These are phyloP conservation scores for Apostichopus japonicus DNA, from an alignment of 35 echinoderm and acorn worm species.

Conservation along the genomic window DNA sequence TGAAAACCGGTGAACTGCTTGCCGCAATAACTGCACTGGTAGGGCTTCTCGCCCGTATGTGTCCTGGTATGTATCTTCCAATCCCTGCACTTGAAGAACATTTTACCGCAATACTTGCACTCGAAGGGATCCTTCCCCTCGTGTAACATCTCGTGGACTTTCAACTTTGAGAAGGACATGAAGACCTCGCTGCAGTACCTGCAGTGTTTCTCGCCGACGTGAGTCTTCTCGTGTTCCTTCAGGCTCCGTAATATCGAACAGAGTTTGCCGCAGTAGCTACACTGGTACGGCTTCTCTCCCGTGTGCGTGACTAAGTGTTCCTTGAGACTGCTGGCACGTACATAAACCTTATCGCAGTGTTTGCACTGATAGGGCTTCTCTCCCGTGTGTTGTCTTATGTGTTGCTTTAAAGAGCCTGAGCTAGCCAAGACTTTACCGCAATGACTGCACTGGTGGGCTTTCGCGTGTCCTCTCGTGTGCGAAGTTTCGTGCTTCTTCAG, in stretches of 20 bases:
- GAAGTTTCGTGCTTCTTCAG: no score
- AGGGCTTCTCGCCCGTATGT: background rate
- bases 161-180: background rate
- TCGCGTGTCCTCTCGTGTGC: no score
- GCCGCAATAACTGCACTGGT: background rate
- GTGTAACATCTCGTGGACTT: background rate
- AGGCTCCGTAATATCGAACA: background rate
- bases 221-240: background rate
- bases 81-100: background rate
- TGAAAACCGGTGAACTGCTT: background rate
- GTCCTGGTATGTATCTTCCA: background rate
- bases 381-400: slow-evolving; percentile 72
- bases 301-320: background rate
- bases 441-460: background rate
- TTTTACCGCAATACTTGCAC: background rate
- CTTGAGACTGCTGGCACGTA: background rate
- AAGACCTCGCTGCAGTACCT: background rate
- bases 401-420: background rate
- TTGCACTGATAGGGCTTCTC: slow-evolving; percentile 67
- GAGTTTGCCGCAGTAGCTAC: background rate
- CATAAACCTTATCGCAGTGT: background rate
- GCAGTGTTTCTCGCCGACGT: background rate
- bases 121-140: background rate
- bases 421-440: background rate
- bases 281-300: background rate